A percentile compares a stretch with the other conserved stretches of the same genome.
These are phyloP conservation scores for Urocolius indicus DNA, from an alignment of 2,113 vertebrate species.

Conservation along the genomic window DNA sequence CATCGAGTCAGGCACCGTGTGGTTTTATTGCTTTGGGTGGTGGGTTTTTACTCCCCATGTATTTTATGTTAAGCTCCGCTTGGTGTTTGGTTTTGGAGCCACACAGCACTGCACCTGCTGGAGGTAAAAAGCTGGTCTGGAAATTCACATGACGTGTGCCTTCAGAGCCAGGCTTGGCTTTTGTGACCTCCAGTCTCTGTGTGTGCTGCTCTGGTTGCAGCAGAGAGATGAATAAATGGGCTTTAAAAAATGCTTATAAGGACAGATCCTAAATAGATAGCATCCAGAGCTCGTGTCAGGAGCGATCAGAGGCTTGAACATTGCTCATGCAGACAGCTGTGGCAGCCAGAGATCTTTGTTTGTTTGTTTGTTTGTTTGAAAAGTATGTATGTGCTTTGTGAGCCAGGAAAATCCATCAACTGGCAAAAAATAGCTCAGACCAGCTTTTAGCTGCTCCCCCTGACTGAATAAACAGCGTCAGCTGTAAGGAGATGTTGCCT, in stretches of 20 bases:
- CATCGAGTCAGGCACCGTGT: not conserved
- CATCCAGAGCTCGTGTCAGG: not conserved
- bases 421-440: not conserved
- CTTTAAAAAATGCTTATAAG: slow-evolving; percentile 26
- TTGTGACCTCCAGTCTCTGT: not conserved
- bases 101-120: not conserved
- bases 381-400: not conserved
- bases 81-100: not conserved
- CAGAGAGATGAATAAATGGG: not conserved
- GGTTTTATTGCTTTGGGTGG: too few relatives aligned
- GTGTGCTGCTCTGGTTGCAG: not conserved
- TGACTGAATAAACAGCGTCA: not conserved
- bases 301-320: not conserved
- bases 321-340: slow-evolving; percentile 8
- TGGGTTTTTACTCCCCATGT: rapidly evolving
- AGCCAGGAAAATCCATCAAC: slow-evolving; percentile 45
- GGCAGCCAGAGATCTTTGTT: not conserved
- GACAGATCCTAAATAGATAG: not conserved
- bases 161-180: not conserved
- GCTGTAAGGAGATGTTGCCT: not conserved
- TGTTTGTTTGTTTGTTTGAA: not conserved
- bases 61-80: not conserved
- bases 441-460: not conserved
- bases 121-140: not conserved
- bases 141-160: not conserved